phyloP scores from a whole-genome alignment of 2,888 invertebrate species.

The Cosmorhoe ocellata region DNA sequence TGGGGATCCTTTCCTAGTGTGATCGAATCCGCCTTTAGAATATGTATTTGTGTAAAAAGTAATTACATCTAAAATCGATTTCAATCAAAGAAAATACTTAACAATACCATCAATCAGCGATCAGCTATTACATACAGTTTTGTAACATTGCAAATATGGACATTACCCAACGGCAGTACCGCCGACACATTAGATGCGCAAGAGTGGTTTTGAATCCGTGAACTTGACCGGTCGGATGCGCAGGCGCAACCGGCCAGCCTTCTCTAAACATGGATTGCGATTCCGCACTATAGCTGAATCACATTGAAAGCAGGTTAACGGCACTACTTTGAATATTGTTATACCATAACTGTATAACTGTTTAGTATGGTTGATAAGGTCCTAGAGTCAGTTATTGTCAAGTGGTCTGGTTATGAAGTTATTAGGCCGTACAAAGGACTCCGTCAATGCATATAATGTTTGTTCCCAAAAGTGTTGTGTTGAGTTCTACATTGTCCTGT shows the following conservation, averaged over 20 bases:
- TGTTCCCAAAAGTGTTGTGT: too few species aligned
- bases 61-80: too few species aligned
- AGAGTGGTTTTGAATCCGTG: slow-evolving; percentile 53
- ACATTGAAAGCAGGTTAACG: slow-evolving; percentile 7
- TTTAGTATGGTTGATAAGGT: background rate
- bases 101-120: slow-evolving; percentile 3
- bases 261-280: slow-evolving; percentile 44
- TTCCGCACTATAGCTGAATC: slow-evolving; percentile 9
- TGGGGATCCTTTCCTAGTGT: too few species aligned
- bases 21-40: too few species aligned
- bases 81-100: background rate
- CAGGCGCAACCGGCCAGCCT: slow-evolving; percentile 53
- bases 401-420: too few species aligned
- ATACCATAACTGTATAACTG: background rate
- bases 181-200: slow-evolving; percentile 40
- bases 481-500: too few species aligned
- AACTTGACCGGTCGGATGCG: slow-evolving; percentile 77
- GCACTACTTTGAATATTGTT: background rate
- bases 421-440: too few species aligned
- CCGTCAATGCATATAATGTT: too few species aligned
- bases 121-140: slow-evolving; percentile 13
- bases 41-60: too few species aligned
- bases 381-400: too few species aligned
- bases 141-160: slow-evolving; percentile 32
- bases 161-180: slow-evolving; percentile 26